Percentiles rank a stretch among this genome's conserved stretches.
Conservation (phyloP, 2,797 vertebrate species). For the Acrossocheilus fasciatus region DNA sequence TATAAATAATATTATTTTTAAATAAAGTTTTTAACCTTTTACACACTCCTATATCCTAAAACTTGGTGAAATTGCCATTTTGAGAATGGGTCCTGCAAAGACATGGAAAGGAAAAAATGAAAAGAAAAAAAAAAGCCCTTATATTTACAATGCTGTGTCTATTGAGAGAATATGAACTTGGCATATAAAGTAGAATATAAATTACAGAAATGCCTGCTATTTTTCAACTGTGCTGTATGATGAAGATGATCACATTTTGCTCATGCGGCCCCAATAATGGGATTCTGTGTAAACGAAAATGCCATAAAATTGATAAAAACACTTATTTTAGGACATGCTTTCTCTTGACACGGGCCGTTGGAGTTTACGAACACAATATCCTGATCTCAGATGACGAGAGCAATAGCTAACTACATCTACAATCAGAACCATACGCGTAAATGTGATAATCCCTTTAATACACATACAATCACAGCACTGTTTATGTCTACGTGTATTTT, state of each 20-base stretch:
- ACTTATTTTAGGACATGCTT: background rate
- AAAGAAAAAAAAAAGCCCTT: no score
- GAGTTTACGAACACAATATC: background rate
- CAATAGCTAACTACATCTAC: background rate
- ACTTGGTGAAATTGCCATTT: no score
- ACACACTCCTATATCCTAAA: no score
- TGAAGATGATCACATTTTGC: background rate
- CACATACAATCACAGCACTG: background rate
- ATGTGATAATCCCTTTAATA: slow-evolving; percentile 24
- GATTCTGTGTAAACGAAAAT: background rate
- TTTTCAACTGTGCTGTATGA: background rate
- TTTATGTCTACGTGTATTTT: background rate
- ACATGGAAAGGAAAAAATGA: background rate
- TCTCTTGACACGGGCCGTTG: background rate
- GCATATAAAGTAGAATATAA: background rate
- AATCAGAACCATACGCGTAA: background rate
- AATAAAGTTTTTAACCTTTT: no score
- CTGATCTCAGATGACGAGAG: background rate
- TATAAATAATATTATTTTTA: no score
- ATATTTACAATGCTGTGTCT: background rate
- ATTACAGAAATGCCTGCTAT: background rate
- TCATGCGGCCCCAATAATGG: background rate
- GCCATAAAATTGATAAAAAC: background rate
- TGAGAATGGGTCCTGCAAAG: background rate
- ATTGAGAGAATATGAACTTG: background rate